Evolutionary conservation across 2,888 invertebrate species (phyloP), one percentile per base, ranked within the genome.

Genomic region (Patella pellucida): DNA sequence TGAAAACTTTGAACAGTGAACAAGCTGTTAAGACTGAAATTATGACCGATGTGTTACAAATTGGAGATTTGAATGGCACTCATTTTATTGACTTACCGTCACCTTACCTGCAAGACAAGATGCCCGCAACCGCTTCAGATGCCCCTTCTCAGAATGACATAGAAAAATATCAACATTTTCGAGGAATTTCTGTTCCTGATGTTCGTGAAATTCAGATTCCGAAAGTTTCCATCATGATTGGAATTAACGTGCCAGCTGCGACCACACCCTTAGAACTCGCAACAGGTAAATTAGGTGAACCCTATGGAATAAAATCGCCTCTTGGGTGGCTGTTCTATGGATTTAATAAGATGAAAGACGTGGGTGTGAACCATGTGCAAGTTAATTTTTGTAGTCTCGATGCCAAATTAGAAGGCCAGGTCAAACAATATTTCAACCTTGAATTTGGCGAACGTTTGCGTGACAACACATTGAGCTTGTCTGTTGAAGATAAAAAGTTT

Each of bases 371-470:
- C 52, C 27, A 31, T 4, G 72, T 52, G 23, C 15, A 12, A 1
- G 54, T 71, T 3, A 19, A 78, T 19, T 78, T 76, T 67, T 51
- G 73, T 1, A 15, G 68, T 2, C 15, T 75, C 9, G 9, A 96
- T 95, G 74, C 97, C 92, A 12, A 97, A 96, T 69, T 95, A 94
- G 78, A 97, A 95, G 91, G 96, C 96, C 84, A 97, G 93, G 27
- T 95, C 93, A 90, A 88, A 96, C 94, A 73, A 95, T 73, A 77
- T 16, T 79, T 77, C 75, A 69, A 79, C 23, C 11, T 79, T 23
- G 79, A 79, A 3, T 51, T 52, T 16, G 23, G 52, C 16, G 62
- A 52, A 31, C 31, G 41, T 41, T 27, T 50, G 92, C 91, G 97
- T 97, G 82, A 97, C 95, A 72, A 95, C 92, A 67, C 96, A 92